These are phyloP conservation scores for Atherinosoma microstoma DNA, from an alignment of 2,797 vertebrate genomes.

Conservation along the genomic window DNA sequence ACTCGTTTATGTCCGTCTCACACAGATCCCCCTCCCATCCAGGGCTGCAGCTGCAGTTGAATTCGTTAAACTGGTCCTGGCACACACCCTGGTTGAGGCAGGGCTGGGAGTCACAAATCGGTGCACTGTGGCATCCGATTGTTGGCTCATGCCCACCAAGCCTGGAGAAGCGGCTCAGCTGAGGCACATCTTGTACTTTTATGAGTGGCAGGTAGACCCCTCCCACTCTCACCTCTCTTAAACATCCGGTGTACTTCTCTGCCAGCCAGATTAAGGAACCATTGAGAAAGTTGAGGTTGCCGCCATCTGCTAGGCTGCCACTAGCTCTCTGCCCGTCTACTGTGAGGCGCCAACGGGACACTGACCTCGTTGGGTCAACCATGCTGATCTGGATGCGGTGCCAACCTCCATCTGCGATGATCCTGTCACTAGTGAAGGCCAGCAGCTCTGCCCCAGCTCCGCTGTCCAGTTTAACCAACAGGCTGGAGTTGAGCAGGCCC, in stretches of 20 bases:
- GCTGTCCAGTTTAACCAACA: slow-evolving; percentile 84
- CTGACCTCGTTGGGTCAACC: slow-evolving; percentile 69
- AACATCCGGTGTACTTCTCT: slow-evolving; percentile 91
- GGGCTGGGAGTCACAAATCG: slow-evolving; percentile 85
- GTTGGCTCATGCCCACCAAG: slow-evolving; percentile 15
- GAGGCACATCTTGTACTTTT: slow-evolving; percentile 56
- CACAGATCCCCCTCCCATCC: slow-evolving; percentile 90
- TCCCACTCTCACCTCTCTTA: slow-evolving; percentile 88
- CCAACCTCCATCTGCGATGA: slow-evolving; percentile 89
- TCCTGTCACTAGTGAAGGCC: slow-evolving; percentile 75
- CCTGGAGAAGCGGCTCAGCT: slow-evolving; percentile 79
- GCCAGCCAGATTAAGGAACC: slow-evolving; percentile 81
- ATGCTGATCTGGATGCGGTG: slow-evolving; percentile 85
- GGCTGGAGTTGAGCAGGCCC: slow-evolving; percentile 85
- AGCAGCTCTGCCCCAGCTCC: slow-evolving; percentile 82
- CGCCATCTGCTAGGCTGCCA: slow-evolving; percentile 74
- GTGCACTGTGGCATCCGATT: slow-evolving; percentile 85
- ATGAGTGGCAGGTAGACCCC: slow-evolving; percentile 88
- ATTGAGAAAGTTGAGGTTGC: slow-evolving; percentile 88
- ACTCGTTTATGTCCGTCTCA: slow-evolving; percentile 85
- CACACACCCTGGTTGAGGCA: slow-evolving; percentile 88
- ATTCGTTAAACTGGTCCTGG: slow-evolving; percentile 89
- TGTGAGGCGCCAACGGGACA: slow-evolving; percentile 85
- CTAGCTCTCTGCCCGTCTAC: slow-evolving; percentile 78
- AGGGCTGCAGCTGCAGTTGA: slow-evolving; percentile 84